These are phyloP conservation scores for Trachops cirrhosus DNA, from an alignment of 2,797 vertebrate genomes.

Conservation along the genomic window DNA sequence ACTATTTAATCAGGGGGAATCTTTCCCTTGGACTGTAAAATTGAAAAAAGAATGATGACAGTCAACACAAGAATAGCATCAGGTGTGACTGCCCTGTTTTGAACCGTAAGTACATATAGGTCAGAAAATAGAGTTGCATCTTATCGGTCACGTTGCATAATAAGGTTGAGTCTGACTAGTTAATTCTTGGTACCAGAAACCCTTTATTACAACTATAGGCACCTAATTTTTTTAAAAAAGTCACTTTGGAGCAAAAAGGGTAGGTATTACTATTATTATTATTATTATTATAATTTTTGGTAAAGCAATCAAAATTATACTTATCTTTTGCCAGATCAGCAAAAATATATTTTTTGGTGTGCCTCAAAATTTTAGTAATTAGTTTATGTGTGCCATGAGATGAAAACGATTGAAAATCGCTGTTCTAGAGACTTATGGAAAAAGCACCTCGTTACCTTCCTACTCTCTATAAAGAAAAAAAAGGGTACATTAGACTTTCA, in stretches of 20 bases:
- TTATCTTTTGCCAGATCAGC: neutral
- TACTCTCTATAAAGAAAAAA: neutral
- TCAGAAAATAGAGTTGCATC: neutral
- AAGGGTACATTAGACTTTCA: neutral
- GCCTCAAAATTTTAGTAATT: neutral
- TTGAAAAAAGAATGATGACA: neutral
- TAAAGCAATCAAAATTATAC: neutral
- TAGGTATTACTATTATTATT: neutral
- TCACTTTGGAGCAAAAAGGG: neutral
- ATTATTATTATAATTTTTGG: neutral
- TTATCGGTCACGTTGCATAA: neutral
- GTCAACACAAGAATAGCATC: neutral
- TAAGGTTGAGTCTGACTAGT: neutral
- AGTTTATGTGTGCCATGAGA: neutral
- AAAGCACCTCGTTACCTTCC: neutral
- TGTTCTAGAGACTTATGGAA: neutral
- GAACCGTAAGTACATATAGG: neutral
- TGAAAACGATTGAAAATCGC: neutral
- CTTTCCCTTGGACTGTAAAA: neutral
- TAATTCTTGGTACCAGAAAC: neutral
- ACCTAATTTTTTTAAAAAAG: neutral
- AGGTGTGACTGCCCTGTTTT: neutral
- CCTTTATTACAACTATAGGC: neutral
- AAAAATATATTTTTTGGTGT: neutral
- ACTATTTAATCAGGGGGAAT: neutral